Base-by-base conservation (phyloP, 2,888 invertebrate species). In the Cancer borealis region DNA sequence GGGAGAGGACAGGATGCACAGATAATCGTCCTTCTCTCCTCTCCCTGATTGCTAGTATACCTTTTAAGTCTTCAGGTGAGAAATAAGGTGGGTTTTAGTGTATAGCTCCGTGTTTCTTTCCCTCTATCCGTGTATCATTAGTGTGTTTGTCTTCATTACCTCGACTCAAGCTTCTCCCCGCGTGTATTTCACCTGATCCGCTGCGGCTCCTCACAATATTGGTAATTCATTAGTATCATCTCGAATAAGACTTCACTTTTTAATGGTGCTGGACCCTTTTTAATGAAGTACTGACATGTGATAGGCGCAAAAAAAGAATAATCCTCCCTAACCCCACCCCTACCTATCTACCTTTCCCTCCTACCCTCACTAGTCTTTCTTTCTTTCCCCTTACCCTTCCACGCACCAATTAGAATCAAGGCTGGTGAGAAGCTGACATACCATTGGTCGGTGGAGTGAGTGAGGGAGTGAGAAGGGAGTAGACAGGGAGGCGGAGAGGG, bases 211-310 rank as follows among this genome's bases (percentile, higher is more conserved):
- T 79, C 47, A 8, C 84, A 84, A 89, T 93, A 93, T 93, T 93
- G 93, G 93, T 93, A 54, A 91, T 91, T 93, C 93, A 93, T 93
- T 90, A 93, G 93, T 84, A 73, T 91, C 93, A 47, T 66, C 92
- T 92, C 60, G 39, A 30, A 89, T 90, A 93, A 93, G 93, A 91
- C 89, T 93, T 93, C 79, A 39, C 49, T 93, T 93, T 93, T 93
- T 93, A 93, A 93, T 93, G 90, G 60, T n/a, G 93, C 39, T 46
- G 47, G 88, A 89, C 46, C 87, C 93, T 66, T 91, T 93, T 91
- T 93, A 93, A 93, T 91, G 93, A 93, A 93, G 54, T 93, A 84
- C 93, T 39, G 90, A 93, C 90, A 93, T 93, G 17, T 49, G 93
- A 93, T 93, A 84, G 47, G 46, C 79, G 88, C 84, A 89, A 93